A percentile compares a stretch with the other conserved stretches of the same genome.
Conservation (phyloP, 2,797 vertebrate species). For the Phylloscopus collybita region DNA sequence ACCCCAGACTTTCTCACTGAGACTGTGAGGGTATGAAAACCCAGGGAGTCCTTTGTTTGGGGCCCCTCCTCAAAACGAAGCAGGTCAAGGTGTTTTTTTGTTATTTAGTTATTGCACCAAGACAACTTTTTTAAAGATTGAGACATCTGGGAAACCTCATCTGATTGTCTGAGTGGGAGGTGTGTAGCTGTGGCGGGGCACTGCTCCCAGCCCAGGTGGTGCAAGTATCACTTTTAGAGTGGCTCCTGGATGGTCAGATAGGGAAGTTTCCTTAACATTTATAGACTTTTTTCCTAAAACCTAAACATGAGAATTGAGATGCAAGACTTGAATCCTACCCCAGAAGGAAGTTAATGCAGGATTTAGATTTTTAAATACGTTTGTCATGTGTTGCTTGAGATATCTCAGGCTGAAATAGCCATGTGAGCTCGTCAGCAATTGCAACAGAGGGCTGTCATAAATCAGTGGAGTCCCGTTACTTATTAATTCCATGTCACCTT, state of each 20-base stretch:
- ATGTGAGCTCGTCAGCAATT: background rate
- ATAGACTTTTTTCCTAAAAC: background rate
- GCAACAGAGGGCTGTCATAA: background rate
- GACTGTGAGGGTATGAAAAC: background rate
- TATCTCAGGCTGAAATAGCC: background rate
- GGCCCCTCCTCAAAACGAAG: background rate
- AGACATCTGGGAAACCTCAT: background rate
- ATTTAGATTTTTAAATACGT: background rate
- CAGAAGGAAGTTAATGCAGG: background rate
- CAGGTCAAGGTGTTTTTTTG: background rate
- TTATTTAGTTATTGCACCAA: background rate
- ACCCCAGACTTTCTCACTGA: background rate
- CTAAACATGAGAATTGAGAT: background rate
- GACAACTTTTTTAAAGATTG: background rate
- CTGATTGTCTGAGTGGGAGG: fast-evolving
- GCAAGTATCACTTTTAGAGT: background rate
- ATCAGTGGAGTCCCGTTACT: background rate
- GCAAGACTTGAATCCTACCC: background rate
- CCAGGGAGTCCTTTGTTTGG: background rate
- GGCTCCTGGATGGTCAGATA: background rate
- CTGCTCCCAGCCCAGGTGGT: no score
- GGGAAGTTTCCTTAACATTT: background rate
- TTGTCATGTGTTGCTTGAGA: background rate
- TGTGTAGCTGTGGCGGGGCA: background rate
- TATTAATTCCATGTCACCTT: background rate